A percentile compares a stretch with the other conserved stretches of the same genome.
Conservation (phyloP, 2,888 invertebrate genomes). For the Idaea straminata region DNA sequence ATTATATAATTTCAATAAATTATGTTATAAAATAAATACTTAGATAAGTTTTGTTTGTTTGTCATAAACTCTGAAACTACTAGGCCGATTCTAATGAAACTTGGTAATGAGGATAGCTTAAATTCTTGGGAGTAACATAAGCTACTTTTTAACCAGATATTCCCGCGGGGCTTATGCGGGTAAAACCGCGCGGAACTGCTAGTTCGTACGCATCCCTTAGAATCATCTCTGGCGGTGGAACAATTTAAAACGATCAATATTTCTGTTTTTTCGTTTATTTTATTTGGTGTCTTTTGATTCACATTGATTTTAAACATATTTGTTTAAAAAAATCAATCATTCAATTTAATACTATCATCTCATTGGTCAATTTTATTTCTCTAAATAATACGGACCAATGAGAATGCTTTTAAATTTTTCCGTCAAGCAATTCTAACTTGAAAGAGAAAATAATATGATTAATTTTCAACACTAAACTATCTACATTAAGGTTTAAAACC, state of each 20-base stretch:
- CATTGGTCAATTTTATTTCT: background rate
- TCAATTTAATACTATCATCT: background rate
- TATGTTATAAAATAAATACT: too few species aligned
- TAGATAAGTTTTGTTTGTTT: too few species aligned
- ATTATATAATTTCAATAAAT: too few species aligned
- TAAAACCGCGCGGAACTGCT: too few species aligned
- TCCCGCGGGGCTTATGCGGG: too few species aligned
- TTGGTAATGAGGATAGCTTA: too few species aligned
- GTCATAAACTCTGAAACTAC: too few species aligned
- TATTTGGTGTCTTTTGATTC: slow-evolving; percentile 13
- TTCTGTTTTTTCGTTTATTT: slow-evolving; percentile 8
- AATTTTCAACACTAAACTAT: slow-evolving; percentile 16
- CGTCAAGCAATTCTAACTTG: background rate
- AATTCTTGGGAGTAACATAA: too few species aligned
- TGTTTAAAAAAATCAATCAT: background rate
- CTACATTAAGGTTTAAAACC: slow-evolving; percentile 8
- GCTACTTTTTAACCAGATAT: too few species aligned
- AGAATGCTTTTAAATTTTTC: background rate
- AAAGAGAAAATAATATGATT: background rate
- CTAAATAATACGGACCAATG: background rate
- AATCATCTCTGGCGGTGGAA: background rate
- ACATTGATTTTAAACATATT: background rate
- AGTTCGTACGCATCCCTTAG: background rate
- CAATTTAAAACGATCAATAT: background rate
- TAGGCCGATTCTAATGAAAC: too few species aligned